Percentiles rank a stretch among this genome's conserved stretches.
These are phyloP conservation scores for Cosmia trapezina DNA, from an alignment of 2,888 invertebrate genomes.

Conservation along the genomic window DNA sequence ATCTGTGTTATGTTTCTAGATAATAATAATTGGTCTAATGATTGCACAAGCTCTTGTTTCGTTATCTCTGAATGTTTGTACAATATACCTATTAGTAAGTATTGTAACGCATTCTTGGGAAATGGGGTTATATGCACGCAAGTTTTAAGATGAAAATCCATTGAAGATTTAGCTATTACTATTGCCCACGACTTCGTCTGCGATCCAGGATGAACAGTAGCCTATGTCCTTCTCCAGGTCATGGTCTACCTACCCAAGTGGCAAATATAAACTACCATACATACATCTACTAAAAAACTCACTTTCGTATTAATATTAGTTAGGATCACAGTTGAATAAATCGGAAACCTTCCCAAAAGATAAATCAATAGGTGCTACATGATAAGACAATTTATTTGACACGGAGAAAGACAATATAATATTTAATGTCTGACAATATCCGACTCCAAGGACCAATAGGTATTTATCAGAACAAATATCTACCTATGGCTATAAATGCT, in stretches of 20 bases:
- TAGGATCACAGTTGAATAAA: not conserved
- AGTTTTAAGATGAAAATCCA: not conserved
- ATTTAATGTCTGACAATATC: too few relatives aligned
- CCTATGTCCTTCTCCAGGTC: too few relatives aligned
- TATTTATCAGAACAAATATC: not conserved
- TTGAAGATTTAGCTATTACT: not conserved
- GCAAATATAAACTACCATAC: too few relatives aligned
- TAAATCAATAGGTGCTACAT: not conserved
- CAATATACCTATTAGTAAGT: not conserved
- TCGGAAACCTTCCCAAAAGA: not conserved
- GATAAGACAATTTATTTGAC: not conserved
- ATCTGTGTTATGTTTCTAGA: slow-evolving; percentile 43
- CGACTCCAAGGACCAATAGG: not conserved
- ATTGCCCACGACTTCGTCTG: too few relatives aligned
- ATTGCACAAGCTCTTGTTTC: slow-evolving; percentile 34
- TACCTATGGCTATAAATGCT: not conserved
- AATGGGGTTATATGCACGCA: not conserved
- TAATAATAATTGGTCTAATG: slow-evolving; percentile 23
- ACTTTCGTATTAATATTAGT: too few relatives aligned
- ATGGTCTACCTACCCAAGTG: too few relatives aligned
- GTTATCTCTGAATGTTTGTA: not conserved
- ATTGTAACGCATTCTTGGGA: not conserved
- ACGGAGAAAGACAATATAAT: not conserved
- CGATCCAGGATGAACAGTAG: too few relatives aligned
- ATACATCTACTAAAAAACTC: too few relatives aligned